phyloP scores from a whole-genome alignment of 2,888 invertebrate species.

The Synanthedon andrenaeformis region DNA sequence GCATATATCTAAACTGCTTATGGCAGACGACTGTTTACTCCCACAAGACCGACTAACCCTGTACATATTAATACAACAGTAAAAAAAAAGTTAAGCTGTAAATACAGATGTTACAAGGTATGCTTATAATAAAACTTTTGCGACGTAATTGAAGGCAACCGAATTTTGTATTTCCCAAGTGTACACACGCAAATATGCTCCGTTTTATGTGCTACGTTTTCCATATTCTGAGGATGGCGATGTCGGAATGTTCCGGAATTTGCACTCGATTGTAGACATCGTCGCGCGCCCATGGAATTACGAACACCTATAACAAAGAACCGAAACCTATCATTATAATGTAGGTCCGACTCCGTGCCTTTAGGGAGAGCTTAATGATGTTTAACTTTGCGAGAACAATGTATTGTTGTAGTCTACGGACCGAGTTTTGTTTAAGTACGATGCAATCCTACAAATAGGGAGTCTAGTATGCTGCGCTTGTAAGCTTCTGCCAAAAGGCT shows the following conservation, averaged over 20 bases:
- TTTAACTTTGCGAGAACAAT: not conserved
- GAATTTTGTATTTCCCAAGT: not conserved
- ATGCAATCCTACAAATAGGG: no score
- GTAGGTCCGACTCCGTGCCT: not conserved
- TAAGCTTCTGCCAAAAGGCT: no score
- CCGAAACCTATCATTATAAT: not conserved
- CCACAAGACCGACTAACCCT: no score
- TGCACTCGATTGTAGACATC: slow-evolving; percentile 37
- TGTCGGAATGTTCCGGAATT: slow-evolving; percentile 32
- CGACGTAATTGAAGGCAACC: not conserved
- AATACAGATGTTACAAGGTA: no score
- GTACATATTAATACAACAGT: no score
- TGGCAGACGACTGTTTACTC: no score
- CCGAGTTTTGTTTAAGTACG: not conserved
- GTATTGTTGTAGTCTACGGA: not conserved
- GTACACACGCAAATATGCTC: not conserved
- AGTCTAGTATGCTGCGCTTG: no score
- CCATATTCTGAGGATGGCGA: slow-evolving; percentile 13
- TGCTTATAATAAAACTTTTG: not conserved
- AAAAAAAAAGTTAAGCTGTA: no score
- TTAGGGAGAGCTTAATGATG: not conserved
- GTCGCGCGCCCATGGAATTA: not conserved
- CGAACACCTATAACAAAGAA: not conserved
- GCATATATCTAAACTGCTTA: no score
- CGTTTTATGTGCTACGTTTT: not conserved